A percentile compares a stretch with the other conserved stretches of the same genome.
Conservation (phyloP, 2,113 vertebrate genomes). For the Megatriorchis doriae region DNA sequence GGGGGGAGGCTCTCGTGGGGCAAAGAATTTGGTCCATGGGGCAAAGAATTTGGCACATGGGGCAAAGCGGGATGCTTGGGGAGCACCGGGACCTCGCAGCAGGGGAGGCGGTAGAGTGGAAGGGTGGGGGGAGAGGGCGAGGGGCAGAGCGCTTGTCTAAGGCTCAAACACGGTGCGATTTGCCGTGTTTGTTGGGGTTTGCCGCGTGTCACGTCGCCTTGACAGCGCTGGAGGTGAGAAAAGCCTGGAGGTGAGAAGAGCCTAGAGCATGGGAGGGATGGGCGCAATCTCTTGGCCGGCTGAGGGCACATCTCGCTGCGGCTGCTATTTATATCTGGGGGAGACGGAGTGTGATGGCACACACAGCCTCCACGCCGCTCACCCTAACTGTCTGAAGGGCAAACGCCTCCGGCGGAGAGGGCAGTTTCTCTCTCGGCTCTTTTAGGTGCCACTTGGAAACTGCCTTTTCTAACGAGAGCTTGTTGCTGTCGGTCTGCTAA, state of each 20-base stretch:
- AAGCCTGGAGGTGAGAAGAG: neutral
- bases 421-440: neutral
- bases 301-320: neutral
- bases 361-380: fast-evolving
- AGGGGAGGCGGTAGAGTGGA: neutral
- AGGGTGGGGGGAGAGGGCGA: fast-evolving
- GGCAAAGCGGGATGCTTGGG: fast-evolving
- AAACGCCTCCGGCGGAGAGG: neutral
- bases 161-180: fast-evolving
- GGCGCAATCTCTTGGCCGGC: neutral
- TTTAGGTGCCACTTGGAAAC: neutral
- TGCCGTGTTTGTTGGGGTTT: fast-evolving
- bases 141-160: neutral
- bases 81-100: neutral
- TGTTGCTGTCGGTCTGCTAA: neutral
- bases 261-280: neutral
- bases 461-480: neutral
- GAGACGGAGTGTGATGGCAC: neutral
- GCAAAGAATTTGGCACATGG: fast-evolving
- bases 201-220: fast-evolving
- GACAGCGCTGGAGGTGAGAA: neutral
- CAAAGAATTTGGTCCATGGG: fast-evolving
- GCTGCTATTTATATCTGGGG: neutral
- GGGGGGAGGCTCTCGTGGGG: fast-evolving
- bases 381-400: neutral